A percentile compares a stretch with the other conserved stretches of the same genome.
phyloP scores from a whole-genome alignment of 1,140 invertebrate genomes.

The Drosophila nigromelanica region DNA sequence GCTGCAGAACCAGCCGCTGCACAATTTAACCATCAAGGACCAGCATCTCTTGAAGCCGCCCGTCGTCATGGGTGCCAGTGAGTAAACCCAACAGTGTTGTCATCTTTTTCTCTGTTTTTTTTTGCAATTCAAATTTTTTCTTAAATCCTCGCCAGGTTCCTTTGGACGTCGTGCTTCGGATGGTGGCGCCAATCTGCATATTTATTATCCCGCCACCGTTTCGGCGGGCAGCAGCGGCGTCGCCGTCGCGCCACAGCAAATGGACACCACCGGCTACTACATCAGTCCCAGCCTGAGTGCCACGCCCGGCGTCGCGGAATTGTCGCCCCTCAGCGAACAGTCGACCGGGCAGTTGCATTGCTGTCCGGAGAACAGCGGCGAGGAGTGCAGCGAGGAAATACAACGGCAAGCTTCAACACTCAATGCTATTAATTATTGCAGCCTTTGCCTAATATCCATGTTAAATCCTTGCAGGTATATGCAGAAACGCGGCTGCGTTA shows the following conservation, averaged over 20 bases:
- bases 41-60: conserved; percentile 97
- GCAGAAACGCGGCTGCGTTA: conserved; percentile 88
- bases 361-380: conserved; percentile 53
- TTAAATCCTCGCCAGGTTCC: conserved; percentile 84
- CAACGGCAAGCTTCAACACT: conserved; percentile 52
- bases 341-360: conserved; percentile 44
- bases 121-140: neutral
- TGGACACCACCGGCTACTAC: conserved; percentile 64
- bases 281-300: conserved; percentile 59
- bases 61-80: conserved; percentile 93
- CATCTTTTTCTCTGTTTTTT: no score
- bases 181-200: conserved; percentile 96
- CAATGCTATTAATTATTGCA: neutral
- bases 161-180: conserved; percentile 97
- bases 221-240: conserved; percentile 40
- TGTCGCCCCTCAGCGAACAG: conserved; percentile 62
- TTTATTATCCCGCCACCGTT: conserved; percentile 87
- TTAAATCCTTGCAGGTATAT: conserved; percentile 87
- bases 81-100: conserved; percentile 76
- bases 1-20: conserved; percentile 89
- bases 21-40: conserved; percentile 95
- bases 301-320: conserved; percentile 42
- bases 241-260: conserved; percentile 33
- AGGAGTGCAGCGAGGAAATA: conserved; percentile 82
- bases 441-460: neutral